Conservation (phyloP, 2,113 vertebrate species). For the Nycticorax nycticorax region DNA sequence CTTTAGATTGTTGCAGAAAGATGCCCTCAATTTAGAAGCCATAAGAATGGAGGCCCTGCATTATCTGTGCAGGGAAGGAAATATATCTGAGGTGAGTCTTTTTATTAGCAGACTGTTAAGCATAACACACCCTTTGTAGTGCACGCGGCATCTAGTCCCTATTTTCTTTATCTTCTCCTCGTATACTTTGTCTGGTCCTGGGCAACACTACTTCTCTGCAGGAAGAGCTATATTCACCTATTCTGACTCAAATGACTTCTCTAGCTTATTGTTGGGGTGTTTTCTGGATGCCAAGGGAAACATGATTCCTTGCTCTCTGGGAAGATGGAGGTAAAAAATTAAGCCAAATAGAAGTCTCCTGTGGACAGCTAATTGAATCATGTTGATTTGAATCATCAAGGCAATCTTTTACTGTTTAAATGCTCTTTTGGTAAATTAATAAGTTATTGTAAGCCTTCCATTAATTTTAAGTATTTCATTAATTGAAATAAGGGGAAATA, state of each 20-base stretch:
- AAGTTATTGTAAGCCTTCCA: not conserved
- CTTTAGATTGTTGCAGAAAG: slow-evolving; percentile 89
- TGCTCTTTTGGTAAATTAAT: not conserved
- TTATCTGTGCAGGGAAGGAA: slow-evolving; percentile 90
- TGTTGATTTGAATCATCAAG: not conserved
- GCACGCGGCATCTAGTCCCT: too few species aligned
- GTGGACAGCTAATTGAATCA: not conserved
- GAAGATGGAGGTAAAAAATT: too few species aligned
- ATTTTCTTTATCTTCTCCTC: not conserved
- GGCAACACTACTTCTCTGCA: not conserved
- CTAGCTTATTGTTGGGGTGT: not conserved
- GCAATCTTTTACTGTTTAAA: not conserved
- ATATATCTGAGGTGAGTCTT: slow-evolving; percentile 82
- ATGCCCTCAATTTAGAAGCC: slow-evolving; percentile 89
- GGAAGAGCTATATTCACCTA: not conserved
- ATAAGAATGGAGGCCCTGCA: slow-evolving; percentile 87
- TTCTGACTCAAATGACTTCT: not conserved
- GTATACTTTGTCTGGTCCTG: not conserved
- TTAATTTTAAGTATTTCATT: not conserved
- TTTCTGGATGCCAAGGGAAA: not conserved
- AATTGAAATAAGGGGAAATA: not conserved
- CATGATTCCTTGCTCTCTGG: too few species aligned
- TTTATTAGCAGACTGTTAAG: not conserved
- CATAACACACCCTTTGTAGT: not conserved
- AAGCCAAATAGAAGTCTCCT: not conserved